phyloP scores from a whole-genome alignment of 2,888 invertebrate species.

The Calameuta filiformis region DNA sequence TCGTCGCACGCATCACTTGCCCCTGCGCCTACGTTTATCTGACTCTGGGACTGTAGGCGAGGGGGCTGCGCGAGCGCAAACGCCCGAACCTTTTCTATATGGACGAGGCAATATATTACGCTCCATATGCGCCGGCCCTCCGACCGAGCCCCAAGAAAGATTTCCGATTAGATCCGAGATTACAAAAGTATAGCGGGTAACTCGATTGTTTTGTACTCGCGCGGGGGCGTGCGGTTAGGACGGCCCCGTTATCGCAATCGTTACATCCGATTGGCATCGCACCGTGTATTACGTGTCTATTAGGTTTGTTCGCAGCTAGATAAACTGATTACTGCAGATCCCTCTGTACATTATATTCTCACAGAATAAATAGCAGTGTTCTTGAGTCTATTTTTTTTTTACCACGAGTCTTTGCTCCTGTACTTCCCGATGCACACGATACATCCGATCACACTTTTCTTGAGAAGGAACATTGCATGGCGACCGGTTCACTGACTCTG shows the following conservation, averaged over 20 bases:
- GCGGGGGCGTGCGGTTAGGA: slow-evolving; percentile 17
- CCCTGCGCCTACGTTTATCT: background rate
- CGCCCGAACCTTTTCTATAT: background rate
- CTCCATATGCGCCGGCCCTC: slow-evolving; percentile 1
- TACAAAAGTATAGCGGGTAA: slow-evolving; percentile 38
- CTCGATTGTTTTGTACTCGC: slow-evolving; percentile 30
- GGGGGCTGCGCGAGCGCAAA: background rate
- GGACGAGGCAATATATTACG: slow-evolving; percentile 5
- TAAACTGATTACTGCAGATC: background rate
- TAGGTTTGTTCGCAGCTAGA: slow-evolving; percentile 6
- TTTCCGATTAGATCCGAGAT: slow-evolving; percentile 29
- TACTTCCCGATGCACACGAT: background rate
- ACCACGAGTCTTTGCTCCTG: background rate
- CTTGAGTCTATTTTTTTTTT: background rate
- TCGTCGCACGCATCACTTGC: slow-evolving; percentile 22
- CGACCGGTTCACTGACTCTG: slow-evolving; percentile 3
- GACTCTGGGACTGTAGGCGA: background rate
- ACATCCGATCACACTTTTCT: background rate
- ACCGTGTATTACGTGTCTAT: slow-evolving; percentile 26
- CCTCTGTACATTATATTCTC: background rate
- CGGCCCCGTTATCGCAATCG: slow-evolving; percentile 11
- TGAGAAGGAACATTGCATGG: background rate
- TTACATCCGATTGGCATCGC: slow-evolving; percentile 26
- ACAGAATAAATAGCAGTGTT: background rate
- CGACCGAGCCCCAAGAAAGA: background rate